Percentiles rank a stretch among this genome's conserved stretches.
These are phyloP conservation scores for Bradypodion ventrale DNA, from an alignment of 2,797 vertebrate genomes.

Conservation along the genomic window DNA sequence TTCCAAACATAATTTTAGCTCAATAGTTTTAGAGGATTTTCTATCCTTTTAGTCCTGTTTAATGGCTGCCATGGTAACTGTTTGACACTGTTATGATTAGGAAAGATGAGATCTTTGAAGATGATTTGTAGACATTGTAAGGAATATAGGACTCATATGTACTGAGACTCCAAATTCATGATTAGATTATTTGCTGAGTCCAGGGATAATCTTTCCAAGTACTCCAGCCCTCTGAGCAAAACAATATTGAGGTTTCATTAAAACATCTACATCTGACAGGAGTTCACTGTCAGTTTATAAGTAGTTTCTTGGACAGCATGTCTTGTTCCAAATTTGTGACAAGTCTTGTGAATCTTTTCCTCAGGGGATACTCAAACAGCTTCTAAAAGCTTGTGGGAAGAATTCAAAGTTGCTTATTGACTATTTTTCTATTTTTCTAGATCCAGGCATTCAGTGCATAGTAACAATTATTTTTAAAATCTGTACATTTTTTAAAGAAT, in stretches of 20 bases:
- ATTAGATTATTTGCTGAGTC: neutral
- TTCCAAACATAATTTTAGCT: neutral
- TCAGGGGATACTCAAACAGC: neutral
- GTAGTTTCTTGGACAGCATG: neutral
- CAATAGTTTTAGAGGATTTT: neutral
- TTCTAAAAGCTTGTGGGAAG: neutral
- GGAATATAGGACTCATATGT: neutral
- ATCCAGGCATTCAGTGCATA: neutral
- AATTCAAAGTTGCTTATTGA: neutral
- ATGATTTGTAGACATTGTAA: slow-evolving; percentile 6
- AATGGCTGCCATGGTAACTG: slow-evolving; percentile 19
- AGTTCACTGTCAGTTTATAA: neutral
- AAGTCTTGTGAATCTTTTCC: neutral
- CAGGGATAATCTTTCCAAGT: neutral
- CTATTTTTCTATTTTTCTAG: no score
- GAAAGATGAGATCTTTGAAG: slow-evolving; percentile 7
- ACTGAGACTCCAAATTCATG: neutral
- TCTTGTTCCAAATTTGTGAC: neutral
- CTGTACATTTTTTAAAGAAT: neutral
- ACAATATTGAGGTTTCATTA: neutral
- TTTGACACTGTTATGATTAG: slow-evolving; percentile 11
- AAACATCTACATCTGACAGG: neutral
- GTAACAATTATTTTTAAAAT: neutral
- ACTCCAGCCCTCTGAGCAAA: neutral
- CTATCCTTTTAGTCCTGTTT: neutral